Conservation (phyloP, 1,140 invertebrate genomes). For the Plectrocnemia conspersa region DNA sequence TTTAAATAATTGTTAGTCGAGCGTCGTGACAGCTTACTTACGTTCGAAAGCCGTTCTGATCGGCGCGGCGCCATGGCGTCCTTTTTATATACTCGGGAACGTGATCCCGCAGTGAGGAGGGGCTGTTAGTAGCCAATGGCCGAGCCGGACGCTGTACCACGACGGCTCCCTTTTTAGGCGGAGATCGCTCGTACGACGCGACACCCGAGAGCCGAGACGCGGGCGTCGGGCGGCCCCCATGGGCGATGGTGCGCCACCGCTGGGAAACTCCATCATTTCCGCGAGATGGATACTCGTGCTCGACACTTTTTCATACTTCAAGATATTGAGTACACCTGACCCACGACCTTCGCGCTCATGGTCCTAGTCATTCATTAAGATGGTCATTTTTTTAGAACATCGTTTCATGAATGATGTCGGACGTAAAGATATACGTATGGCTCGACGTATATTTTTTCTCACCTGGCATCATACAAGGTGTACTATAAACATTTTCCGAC, state of each 20-base stretch:
- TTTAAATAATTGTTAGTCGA: slow-evolving; percentile 22
- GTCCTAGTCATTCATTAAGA: not conserved
- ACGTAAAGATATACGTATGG: no score
- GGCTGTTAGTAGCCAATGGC: slow-evolving; percentile 39
- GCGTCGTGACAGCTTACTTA: slow-evolving; percentile 48
- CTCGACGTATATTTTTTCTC: no score
- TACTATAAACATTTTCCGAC: slow-evolving; percentile 4
- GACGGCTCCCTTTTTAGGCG: slow-evolving; percentile 62
- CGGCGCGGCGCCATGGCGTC: slow-evolving; percentile 59
- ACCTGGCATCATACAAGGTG: not conserved
- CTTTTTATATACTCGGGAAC: slow-evolving; percentile 84
- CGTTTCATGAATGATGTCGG: not conserved
- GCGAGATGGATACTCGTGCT: slow-evolving; percentile 15
- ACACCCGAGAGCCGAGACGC: slow-evolving; percentile 22
- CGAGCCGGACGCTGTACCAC: slow-evolving; percentile 46
- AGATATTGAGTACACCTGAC: not conserved
- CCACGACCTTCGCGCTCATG: not conserved
- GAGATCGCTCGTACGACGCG: slow-evolving; percentile 38
- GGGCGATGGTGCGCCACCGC: slow-evolving; percentile 40
- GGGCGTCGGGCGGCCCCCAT: slow-evolving; percentile 36
- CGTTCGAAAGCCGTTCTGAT: slow-evolving; percentile 91
- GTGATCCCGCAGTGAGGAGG: slow-evolving; percentile 59
- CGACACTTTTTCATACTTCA: slow-evolving; percentile 8
- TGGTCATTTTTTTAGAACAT: not conserved
- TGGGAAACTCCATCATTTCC: slow-evolving; percentile 36